Evolutionary conservation across 1,140 invertebrate species (phyloP), one percentile per base, ranked within the genome.

Genomic region (Agraylea sexmaculata): DNA sequence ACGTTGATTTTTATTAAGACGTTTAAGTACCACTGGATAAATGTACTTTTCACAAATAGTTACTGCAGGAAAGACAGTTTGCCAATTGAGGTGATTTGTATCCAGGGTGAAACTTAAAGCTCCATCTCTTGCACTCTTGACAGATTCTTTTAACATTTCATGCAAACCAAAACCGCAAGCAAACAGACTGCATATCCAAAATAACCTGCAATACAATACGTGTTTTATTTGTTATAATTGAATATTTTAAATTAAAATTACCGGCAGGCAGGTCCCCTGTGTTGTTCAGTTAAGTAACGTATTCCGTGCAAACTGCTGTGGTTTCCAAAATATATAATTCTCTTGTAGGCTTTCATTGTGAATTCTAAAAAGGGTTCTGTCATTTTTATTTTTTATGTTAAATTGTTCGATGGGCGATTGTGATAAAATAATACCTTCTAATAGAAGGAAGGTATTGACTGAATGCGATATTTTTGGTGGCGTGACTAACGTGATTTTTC

Each of bases 61-160:
- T 7, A 75, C 59, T 0, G 69, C 67, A 5, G 71, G 71, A 57
- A 74, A 75, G 11, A 58, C 62, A 12, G 71, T 74, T 37, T 66
- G 66, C 69, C 69, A 73, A 27, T 61, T 38, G 8, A 74, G 46
- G 49, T 71, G 70, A 7, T 59, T 54, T 3, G 69, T 72, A 45
- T 73, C 70, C 1, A 65, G 64, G 0, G 64, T 66, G 47, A 70
- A 73, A 54, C 59, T 70, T 4, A 73, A 57, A 2, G 62, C 48
- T 7, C 59, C 59, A 16, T 60, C 49, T 4, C 45, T 38, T 33
- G 52, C 59, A 23, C 47, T 48, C 22, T 59, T 49, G 31, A 61
- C 54, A 7, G 64, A 53, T 12, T 50, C 55, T 28, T 47, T 32
- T 40, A 72, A 53, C 19, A 69, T 51, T 4, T 52, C 23, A 22